phyloP scores from a whole-genome alignment of 2,797 vertebrate species.

The Picus viridis region DNA sequence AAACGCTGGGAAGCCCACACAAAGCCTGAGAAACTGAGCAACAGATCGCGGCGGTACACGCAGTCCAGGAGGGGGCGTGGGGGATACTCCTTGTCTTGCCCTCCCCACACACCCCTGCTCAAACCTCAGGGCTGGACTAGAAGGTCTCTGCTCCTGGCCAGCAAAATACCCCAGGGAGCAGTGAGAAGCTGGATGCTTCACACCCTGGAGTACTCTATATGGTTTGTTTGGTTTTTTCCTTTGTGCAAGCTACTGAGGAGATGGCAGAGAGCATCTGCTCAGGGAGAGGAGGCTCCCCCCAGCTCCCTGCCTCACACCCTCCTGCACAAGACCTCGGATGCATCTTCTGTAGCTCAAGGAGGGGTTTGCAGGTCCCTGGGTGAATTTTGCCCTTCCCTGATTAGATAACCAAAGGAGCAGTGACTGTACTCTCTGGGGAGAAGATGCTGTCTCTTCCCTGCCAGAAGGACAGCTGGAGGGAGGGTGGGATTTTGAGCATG shows the following conservation, averaged over 20 bases:
- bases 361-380: constrained; percentile 15
- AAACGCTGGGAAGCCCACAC: constrained; percentile 50
- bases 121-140: fast-evolving
- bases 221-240: neutral
- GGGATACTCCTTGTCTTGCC: neutral
- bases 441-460: constrained; percentile 60
- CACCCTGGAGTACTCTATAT: neutral
- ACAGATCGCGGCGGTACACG: neutral
- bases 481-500: constrained; percentile 68
- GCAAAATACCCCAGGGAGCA: neutral
- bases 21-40: constrained; percentile 30
- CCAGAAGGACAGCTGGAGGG: constrained; percentile 72
- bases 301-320: constrained; percentile 14
- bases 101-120: neutral
- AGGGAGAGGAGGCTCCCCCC: neutral
- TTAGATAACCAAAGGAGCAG: constrained; percentile 73
- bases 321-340: constrained; percentile 13
- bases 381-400: constrained; percentile 53
- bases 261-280: constrained; percentile 56
- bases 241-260: constrained; percentile 24
- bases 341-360: constrained; percentile 41
- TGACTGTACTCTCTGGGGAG: constrained; percentile 59
- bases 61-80: neutral
- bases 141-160: neutral
- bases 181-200: neutral